phyloP scores from a whole-genome alignment of 2,888 invertebrate species.

The Nipponacmea schrenckii region DNA sequence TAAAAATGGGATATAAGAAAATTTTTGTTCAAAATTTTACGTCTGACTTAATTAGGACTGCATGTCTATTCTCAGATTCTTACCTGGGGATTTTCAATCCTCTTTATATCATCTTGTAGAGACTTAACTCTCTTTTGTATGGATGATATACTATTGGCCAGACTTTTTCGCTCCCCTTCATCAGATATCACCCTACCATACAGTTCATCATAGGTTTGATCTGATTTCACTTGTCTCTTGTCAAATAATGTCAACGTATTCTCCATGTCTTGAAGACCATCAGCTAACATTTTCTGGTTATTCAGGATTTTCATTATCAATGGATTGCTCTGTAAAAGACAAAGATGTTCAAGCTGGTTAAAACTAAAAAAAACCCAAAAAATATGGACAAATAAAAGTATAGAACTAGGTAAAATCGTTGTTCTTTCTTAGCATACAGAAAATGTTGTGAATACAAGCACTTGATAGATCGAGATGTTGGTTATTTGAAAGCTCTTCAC shows the following conservation, averaged over 20 bases:
- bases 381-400: too few relatives aligned
- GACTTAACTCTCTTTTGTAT: background rate
- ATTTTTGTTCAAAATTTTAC: too few relatives aligned
- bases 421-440: too few relatives aligned
- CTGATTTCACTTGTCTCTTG: background rate
- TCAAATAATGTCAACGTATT: conserved; percentile 10
- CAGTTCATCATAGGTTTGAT: background rate
- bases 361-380: too few relatives aligned
- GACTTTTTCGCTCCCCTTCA: background rate
- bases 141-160: background rate
- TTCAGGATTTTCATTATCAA: background rate
- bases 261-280: background rate
- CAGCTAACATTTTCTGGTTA: background rate
- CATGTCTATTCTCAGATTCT: too few relatives aligned
- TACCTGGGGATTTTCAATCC: background rate
- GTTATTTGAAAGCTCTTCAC: too few relatives aligned
- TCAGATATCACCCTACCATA: background rate
- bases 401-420: too few relatives aligned
- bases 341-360: too few relatives aligned
- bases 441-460: too few relatives aligned
- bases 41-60: too few relatives aligned
- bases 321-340: background rate
- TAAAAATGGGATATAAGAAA: too few relatives aligned
- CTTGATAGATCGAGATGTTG: too few relatives aligned
- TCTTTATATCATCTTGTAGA: background rate